Percentiles rank a stretch among this genome's conserved stretches.
Evolutionary conservation across 2,888 invertebrate genomes (phyloP).

Genomic region (Omphaloscelis lunosa): DNA sequence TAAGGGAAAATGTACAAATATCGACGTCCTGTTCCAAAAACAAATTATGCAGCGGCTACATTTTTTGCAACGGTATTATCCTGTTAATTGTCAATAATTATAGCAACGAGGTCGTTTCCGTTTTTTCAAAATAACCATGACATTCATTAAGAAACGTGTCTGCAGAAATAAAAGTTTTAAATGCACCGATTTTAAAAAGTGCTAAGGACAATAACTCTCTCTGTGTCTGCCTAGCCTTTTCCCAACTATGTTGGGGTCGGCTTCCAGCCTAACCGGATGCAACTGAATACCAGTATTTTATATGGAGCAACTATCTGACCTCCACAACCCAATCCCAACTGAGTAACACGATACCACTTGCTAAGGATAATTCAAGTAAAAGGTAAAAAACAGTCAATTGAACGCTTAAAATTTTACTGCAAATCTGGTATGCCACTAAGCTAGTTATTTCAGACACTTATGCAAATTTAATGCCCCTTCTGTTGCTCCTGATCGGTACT

Average conservation of each 20-base stretch:
- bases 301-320: neutral
- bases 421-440: constrained; percentile 6
- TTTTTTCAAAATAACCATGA: constrained; percentile 35
- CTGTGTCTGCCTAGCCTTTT: neutral
- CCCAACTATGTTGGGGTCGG: neutral
- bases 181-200: constrained; percentile 8
- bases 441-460: constrained; percentile 17
- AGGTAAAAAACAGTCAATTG: neutral
- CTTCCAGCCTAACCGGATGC: neutral
- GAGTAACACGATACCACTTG: neutral
- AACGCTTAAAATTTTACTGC: constrained; percentile 12
- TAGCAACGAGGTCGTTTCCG: constrained; percentile 44
- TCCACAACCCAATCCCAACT: neutral
- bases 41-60: neutral
- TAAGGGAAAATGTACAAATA: constrained; percentile 6
- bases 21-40: constrained; percentile 18
- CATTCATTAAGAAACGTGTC: constrained; percentile 9
- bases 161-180: neutral
- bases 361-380: constrained; percentile 1
- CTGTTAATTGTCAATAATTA: constrained; percentile 12
- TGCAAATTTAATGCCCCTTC: constrained; percentile 19
- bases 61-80: constrained; percentile 18
- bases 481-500: neutral
- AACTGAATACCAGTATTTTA: neutral
- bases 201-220: neutral